Conservation (phyloP, 2,797 vertebrate genomes). For the Gadopsis marmoratus region DNA sequence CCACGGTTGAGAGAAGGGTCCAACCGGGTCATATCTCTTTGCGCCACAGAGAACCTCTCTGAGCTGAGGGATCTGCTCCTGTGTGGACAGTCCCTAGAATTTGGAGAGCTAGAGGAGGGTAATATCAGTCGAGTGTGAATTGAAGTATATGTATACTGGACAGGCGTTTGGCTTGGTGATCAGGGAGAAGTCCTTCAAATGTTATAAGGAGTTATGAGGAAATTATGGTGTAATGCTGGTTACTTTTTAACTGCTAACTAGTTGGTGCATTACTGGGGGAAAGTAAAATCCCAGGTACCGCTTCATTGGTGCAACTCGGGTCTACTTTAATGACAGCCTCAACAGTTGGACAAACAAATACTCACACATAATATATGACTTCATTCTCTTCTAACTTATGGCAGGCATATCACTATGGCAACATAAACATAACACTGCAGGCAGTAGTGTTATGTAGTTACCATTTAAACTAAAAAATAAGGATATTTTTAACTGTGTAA, state of each 20-base stretch:
- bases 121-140: not conserved
- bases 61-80: constrained; percentile 56
- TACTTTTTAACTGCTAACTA: not conserved
- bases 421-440: not conserved
- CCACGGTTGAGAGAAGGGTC: constrained; percentile 72
- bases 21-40: constrained; percentile 80
- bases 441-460: not conserved
- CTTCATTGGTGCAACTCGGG: not conserved
- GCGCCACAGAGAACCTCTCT: constrained; percentile 44
- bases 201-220: not conserved
- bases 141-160: not conserved
- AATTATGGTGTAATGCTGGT: not conserved
- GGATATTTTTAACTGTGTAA: not conserved
- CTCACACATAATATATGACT: not conserved
- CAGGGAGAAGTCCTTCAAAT: not conserved
- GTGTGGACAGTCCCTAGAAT: constrained; percentile 42
- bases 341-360: not conserved
- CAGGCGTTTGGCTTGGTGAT: not conserved
- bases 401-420: not conserved
- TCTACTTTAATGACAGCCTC: not conserved
- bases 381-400: not conserved
- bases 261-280: not conserved
- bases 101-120: constrained; percentile 53
- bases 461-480: not conserved
- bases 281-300: not conserved